Evolutionary conservation across 1,140 invertebrate species (phyloP), one percentile per base, ranked within the genome.

Genomic region (Epicauta chinensis): DNA sequence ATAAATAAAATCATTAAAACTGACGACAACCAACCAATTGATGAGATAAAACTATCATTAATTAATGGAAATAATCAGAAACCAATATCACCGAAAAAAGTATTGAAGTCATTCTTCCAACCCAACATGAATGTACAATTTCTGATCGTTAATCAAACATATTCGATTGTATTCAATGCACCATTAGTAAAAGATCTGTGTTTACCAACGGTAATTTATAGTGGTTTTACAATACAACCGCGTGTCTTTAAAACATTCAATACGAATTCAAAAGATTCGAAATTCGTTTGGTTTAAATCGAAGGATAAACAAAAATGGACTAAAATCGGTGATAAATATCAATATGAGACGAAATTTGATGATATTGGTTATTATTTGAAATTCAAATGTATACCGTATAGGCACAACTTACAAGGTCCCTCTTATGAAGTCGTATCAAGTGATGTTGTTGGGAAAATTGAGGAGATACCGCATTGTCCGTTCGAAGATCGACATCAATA

Each of bases 401-500:
- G 80, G 66, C 68, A 68, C 2, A 58, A 59, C 0, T 66, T 67
- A 38, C 44, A 17, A 35, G 87, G 89, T n/a, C 80, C 80, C 37
- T 49, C 64, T 17, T 66, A 77, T 14, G 80, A 81, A 65, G 71
- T 75, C 51, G 69, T 60, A 55, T 31, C 66, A n/a, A 78, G 92
- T 16, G 31, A 46, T 31, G 12, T n/a, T 32, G 59, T 66, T 9
- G 73, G 82, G 65, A 76, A 79, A 53, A 84, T 87, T 0, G 87
- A 89, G 16, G 83, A 80, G 41, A 35, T 60, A 40, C 56, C 61
- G 5, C 16, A 48, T 3, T 93, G 87, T 73, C 89, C 87, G 3
- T 93, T 91, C 77, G 83, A 92, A 70, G 74, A 60, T 1, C 77
- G 91, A 44, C 89, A 93, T 63, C 41, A 64, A 23, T 86, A 81